Percentiles rank a stretch among this genome's conserved stretches.
Conservation (phyloP, 2,797 vertebrate genomes). For the Corythornis leucogaster region DNA sequence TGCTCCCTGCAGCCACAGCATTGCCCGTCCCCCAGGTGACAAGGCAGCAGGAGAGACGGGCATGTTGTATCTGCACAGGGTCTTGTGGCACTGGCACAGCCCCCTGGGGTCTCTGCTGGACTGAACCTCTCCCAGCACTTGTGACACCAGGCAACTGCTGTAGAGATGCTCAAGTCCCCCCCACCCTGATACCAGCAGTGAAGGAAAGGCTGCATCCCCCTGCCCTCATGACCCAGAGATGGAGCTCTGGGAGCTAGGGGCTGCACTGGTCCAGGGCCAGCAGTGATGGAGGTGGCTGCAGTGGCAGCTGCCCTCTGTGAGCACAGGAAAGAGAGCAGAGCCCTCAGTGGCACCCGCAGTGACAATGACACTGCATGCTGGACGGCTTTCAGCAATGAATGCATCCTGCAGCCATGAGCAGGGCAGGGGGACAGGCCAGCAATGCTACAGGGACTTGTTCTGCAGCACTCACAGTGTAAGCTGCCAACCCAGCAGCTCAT, state of each 20-base stretch:
- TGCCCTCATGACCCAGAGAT: fast-evolving
- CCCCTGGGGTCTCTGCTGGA: fast-evolving
- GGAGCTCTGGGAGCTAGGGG: background rate
- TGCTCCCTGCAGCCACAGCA: background rate
- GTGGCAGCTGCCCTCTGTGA: background rate
- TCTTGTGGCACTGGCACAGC: background rate
- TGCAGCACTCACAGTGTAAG: background rate
- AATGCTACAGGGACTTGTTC: background rate
- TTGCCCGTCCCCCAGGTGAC: fast-evolving
- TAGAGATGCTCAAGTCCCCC: fast-evolving
- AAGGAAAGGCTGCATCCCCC: background rate
- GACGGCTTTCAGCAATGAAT: background rate
- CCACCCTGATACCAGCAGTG: fast-evolving
- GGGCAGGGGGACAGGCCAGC: background rate
- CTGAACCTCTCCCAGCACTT: background rate
- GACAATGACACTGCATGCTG: fast-evolving
- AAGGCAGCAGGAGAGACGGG: no score
- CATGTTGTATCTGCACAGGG: fast-evolving
- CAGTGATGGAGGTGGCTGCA: fast-evolving
- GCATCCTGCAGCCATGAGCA: background rate
- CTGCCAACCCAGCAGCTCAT: fast-evolving
- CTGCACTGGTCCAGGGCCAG: background rate
- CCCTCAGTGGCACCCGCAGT: background rate
- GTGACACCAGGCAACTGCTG: background rate
- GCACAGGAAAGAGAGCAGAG: background rate